Conservation (phyloP, 1,140 invertebrate species). For the Heterodera schachtii region DNA sequence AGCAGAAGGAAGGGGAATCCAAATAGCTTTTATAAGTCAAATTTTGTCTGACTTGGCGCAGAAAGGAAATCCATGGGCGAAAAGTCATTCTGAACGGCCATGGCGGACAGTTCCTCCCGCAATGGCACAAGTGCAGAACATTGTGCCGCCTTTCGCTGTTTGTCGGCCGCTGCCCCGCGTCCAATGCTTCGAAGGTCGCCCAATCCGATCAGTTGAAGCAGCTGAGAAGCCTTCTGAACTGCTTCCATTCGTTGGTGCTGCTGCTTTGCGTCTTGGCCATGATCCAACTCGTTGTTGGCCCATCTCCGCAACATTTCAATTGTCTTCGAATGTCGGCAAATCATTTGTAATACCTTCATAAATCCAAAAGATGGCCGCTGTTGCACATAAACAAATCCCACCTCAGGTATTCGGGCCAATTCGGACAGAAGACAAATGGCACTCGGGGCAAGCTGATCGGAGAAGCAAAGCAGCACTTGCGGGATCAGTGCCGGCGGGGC, state of each 20-base stretch:
- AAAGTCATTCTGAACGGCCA: neutral
- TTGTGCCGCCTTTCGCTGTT: neutral
- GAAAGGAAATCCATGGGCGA: neutral
- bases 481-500: slow-evolving; percentile 19
- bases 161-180: neutral
- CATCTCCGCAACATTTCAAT: slow-evolving; percentile 22
- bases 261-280: neutral
- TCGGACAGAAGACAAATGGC: slow-evolving; percentile 25
- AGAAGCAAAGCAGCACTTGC: slow-evolving; percentile 29
- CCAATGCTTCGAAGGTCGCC: neutral
- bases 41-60: neutral
- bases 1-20: too few relatives aligned
- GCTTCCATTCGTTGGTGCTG: slow-evolving; percentile 5
- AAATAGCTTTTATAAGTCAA: neutral
- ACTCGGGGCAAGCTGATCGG: slow-evolving; percentile 16
- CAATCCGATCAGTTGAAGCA: neutral
- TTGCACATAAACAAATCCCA: neutral
- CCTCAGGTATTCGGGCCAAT: slow-evolving; percentile 32
- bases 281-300: neutral
- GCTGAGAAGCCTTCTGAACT: neutral
- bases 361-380: neutral
- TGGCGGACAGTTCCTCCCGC: neutral
- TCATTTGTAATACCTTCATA: slow-evolving; percentile 8
- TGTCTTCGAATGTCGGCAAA: slow-evolving; percentile 13
- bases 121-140: neutral